phyloP scores from a whole-genome alignment of 2,888 invertebrate species.

The Elmis aenea region DNA sequence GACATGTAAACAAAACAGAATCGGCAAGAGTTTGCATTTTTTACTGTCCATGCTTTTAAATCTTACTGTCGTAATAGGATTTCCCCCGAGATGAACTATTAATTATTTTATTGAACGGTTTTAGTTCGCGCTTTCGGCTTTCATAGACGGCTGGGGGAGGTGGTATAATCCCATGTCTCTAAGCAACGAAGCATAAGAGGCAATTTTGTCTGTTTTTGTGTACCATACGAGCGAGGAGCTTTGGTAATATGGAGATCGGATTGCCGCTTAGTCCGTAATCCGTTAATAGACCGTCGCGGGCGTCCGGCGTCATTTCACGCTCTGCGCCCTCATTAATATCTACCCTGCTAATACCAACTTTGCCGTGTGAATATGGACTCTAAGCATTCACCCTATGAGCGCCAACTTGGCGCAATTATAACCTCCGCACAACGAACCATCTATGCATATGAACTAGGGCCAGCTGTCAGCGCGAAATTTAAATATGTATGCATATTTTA shows the following conservation, averaged over 20 bases:
- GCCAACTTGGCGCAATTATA: constrained; percentile 12
- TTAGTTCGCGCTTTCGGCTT: constrained; percentile 24
- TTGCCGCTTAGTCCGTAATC: constrained; percentile 40
- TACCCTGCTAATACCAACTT: constrained; percentile 21
- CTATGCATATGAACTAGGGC: constrained; percentile 11
- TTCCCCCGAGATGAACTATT: constrained; percentile 39
- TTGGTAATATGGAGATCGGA: constrained; percentile 44
- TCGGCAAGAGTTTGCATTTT: too few species aligned
- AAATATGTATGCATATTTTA: constrained; percentile 30
- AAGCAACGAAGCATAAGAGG: constrained; percentile 40
- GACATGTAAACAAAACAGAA: too few species aligned
- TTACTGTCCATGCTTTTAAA: neutral
- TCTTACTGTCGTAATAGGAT: constrained; percentile 23
- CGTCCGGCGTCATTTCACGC: constrained; percentile 45
- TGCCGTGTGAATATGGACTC: constrained; percentile 18
- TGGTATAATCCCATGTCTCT: constrained; percentile 39
- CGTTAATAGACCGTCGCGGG: constrained; percentile 40
- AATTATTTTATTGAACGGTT: constrained; percentile 46
- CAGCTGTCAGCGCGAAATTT: constrained; percentile 35
- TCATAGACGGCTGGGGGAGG: constrained; percentile 29
- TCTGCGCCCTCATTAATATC: constrained; percentile 42
- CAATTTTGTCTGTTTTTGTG: constrained; percentile 41
- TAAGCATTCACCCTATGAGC: constrained; percentile 12
- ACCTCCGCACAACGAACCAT: constrained; percentile 1
- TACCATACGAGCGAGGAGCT: constrained; percentile 31